Evolutionary conservation across 2,888 invertebrate genomes (phyloP).

Genomic region (Gymnocheta viridis): DNA sequence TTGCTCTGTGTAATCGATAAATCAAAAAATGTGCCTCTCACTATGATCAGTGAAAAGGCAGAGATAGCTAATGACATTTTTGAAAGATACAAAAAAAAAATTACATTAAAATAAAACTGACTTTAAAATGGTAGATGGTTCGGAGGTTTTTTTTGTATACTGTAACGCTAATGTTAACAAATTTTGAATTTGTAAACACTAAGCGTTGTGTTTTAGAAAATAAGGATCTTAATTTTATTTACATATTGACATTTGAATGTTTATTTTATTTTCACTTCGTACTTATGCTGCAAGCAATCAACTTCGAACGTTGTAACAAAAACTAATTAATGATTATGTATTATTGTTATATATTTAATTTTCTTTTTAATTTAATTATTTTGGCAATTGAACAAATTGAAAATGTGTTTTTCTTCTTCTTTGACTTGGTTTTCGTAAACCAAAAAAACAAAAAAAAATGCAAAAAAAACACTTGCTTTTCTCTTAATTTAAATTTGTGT

Average conservation of each 20-base stretch:
- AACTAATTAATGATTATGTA: constrained; percentile 17
- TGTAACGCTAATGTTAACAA: too few species aligned
- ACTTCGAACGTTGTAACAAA: not conserved
- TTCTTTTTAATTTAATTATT: not conserved
- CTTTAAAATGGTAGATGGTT: too few species aligned
- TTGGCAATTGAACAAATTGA: constrained; percentile 43
- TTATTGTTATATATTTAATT: not conserved
- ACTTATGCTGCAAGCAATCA: not conserved
- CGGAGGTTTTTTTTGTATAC: too few species aligned
- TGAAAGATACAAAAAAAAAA: not conserved
- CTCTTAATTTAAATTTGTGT: constrained; percentile 11
- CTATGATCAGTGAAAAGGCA: too few species aligned
- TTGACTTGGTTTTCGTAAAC: constrained; percentile 32
- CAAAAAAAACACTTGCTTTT: constrained; percentile 43
- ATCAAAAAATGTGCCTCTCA: too few species aligned
- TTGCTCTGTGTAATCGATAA: not conserved
- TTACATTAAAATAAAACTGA: too few species aligned
- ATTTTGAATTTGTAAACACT: too few species aligned
- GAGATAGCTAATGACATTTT: not conserved
- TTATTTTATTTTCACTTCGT: not conserved
- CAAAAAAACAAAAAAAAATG: not conserved
- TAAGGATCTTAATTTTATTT: not conserved
- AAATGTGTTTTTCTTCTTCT: constrained; percentile 19
- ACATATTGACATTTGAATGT: not conserved
- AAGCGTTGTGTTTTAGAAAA: too few species aligned